These are phyloP conservation scores for Cordilura impudica DNA, from an alignment of 2,888 invertebrate genomes.

Conservation along the genomic window DNA sequence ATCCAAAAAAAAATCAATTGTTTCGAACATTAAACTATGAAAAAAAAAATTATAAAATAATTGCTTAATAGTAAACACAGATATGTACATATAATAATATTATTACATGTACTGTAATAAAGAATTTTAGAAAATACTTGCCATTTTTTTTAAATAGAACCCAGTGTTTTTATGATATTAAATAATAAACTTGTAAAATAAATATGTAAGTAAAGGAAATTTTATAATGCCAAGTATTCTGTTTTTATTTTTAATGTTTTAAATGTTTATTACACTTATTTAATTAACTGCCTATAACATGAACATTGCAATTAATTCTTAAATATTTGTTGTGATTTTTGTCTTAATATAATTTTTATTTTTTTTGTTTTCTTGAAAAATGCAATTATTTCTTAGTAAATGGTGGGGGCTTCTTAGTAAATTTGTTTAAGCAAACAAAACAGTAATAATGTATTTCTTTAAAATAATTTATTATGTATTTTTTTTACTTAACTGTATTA, in stretches of 20 bases:
- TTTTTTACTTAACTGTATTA: slow-evolving; percentile 22
- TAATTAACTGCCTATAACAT: slow-evolving; percentile 73
- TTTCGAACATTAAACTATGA: slow-evolving; percentile 15
- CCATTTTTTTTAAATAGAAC: slow-evolving; percentile 44
- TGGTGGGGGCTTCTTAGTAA: slow-evolving; percentile 56
- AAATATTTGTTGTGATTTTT: slow-evolving; percentile 53
- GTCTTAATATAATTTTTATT: slow-evolving; percentile 3
- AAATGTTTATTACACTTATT: background rate
- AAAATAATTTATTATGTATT: slow-evolving; percentile 42
- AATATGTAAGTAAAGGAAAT: slow-evolving; percentile 18
- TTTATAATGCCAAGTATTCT: slow-evolving; percentile 61
- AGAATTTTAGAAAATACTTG: slow-evolving; percentile 46
- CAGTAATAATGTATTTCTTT: slow-evolving; percentile 17
- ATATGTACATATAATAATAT: slow-evolving; percentile 2
- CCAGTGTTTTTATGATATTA: slow-evolving; percentile 44
- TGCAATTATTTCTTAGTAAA: slow-evolving; percentile 48
- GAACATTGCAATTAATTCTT: slow-evolving; percentile 7
- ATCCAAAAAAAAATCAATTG: slow-evolving; percentile 12
- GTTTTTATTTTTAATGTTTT: slow-evolving; percentile 27
- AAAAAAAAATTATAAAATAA: slow-evolving; percentile 7
- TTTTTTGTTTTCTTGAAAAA: slow-evolving; percentile 17
- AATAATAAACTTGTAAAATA: slow-evolving; percentile 24
- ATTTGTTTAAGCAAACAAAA: slow-evolving; percentile 23
- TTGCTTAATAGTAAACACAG: background rate
- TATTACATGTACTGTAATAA: slow-evolving; percentile 6